These are phyloP conservation scores for Aleiodes alternator DNA, from an alignment of 2,888 invertebrate genomes.

Conservation along the genomic window DNA sequence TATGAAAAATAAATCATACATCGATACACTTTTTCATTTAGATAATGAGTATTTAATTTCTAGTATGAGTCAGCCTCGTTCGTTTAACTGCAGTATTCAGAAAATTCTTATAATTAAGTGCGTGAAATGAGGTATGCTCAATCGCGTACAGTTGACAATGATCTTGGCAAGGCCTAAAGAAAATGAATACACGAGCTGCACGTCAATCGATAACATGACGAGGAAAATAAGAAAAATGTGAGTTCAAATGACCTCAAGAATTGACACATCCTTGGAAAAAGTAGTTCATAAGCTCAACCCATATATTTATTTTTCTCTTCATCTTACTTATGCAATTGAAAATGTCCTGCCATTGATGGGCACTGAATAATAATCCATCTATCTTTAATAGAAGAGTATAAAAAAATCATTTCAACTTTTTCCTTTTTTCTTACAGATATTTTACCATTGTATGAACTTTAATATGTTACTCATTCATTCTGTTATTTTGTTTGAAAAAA, in stretches of 20 bases:
- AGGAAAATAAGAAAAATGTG: conserved; percentile 1
- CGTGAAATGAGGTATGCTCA: no score
- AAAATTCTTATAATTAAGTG: no score
- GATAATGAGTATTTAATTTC: no score
- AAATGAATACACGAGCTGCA: neutral
- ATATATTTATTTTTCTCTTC: conserved; percentile 10
- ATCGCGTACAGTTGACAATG: no score
- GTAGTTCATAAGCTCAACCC: conserved; percentile 52
- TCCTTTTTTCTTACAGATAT: neutral
- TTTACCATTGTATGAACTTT: neutral
- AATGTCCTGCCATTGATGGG: conserved; percentile 20
- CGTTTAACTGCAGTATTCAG: no score
- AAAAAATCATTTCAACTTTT: conserved; percentile 30
- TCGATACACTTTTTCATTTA: no score
- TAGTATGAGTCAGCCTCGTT: no score
- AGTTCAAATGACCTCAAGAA: conserved; percentile 45
- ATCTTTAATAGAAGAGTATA: conserved; percentile 24
- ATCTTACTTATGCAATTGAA: conserved; percentile 48
- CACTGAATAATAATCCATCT: conserved; percentile 35
- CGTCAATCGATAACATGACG: conserved; percentile 29
- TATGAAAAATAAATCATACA: no score
- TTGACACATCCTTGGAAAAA: conserved; percentile 51
- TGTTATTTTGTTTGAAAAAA: neutral
- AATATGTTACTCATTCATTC: neutral
- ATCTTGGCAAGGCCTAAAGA: neutral